Percentiles rank a stretch among this genome's conserved stretches.
phyloP scores from a whole-genome alignment of 2,113 vertebrate species.

The Cephalopholis sonnerati region DNA sequence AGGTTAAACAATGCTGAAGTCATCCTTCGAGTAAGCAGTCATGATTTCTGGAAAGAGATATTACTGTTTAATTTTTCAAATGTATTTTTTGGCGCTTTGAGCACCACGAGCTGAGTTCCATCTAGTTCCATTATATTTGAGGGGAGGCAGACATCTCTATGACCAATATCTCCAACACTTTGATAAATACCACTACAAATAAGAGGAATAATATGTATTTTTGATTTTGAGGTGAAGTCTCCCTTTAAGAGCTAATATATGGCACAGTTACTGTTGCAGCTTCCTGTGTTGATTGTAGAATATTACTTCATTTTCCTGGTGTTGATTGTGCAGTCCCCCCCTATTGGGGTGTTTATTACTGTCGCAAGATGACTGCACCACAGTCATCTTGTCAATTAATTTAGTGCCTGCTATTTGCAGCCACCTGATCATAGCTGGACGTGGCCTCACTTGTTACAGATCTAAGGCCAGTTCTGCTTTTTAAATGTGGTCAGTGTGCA shows the following conservation, averaged over 20 bases:
- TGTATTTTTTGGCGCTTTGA: too few relatives aligned
- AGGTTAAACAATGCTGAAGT: too few relatives aligned
- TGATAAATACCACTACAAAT: too few relatives aligned
- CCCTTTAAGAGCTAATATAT: neutral
- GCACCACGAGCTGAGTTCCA: too few relatives aligned
- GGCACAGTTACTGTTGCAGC: neutral
- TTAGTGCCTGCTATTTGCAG: neutral
- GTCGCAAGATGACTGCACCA: neutral
- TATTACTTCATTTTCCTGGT: conserved; percentile 23
- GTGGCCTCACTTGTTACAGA: neutral
- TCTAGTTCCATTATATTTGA: too few relatives aligned
- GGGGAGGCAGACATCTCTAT: too few relatives aligned
- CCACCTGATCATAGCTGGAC: conserved; percentile 9
- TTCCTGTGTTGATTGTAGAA: conserved; percentile 1
- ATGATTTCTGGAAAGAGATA: too few relatives aligned
- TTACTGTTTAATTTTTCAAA: too few relatives aligned
- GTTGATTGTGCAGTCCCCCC: conserved; percentile 12
- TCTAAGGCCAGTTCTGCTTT: neutral
- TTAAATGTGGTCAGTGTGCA: neutral
- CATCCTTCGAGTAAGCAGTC: too few relatives aligned
- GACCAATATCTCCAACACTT: too few relatives aligned
- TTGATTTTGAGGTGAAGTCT: too few relatives aligned
- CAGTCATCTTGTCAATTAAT: conserved; percentile 12
- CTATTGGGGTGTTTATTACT: conserved; percentile 4
- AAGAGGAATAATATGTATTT: too few relatives aligned